These are phyloP conservation scores for Cotesia typhae DNA, from an alignment of 1,140 invertebrate species.

Conservation along the genomic window DNA sequence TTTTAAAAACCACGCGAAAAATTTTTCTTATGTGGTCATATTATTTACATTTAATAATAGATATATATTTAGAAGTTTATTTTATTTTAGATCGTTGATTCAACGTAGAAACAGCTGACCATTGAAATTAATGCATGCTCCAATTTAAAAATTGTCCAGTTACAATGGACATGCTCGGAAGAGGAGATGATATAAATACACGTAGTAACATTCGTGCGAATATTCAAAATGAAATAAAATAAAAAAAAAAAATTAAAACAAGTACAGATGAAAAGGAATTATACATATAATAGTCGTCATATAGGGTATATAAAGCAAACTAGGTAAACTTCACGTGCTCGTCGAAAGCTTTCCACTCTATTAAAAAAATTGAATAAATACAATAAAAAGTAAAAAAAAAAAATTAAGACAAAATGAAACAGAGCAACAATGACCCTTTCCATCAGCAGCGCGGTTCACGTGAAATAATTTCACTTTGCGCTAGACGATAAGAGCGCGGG, in stretches of 20 bases:
- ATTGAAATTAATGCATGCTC: constrained; percentile 31
- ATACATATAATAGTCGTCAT: not conserved
- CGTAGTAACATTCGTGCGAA: not conserved
- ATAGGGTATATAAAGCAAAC: not conserved
- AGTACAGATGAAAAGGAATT: not conserved
- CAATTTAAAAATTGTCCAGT: constrained; percentile 29
- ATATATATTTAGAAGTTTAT: not conserved
- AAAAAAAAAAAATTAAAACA: not conserved
- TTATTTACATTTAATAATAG: too few species aligned
- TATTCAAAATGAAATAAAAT: not conserved
- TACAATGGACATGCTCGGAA: not conserved
- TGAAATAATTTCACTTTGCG: constrained; percentile 65
- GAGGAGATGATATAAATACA: not conserved
- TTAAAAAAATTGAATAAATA: not conserved
- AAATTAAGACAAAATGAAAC: not conserved
- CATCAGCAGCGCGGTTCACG: constrained; percentile 51
- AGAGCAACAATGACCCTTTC: constrained; percentile 20
- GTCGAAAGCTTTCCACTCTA: not conserved
- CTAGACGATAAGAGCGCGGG: constrained; percentile 55
- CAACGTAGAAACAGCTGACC: constrained; percentile 27
- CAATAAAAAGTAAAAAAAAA: not conserved
- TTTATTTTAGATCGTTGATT: constrained; percentile 18
- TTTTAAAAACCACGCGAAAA: too few species aligned
- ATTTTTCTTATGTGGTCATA: too few species aligned
- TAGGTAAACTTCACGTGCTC: not conserved